These are phyloP conservation scores for Trichomalopsis sarcophagae DNA, from an alignment of 1,140 invertebrate species.

Conservation along the genomic window DNA sequence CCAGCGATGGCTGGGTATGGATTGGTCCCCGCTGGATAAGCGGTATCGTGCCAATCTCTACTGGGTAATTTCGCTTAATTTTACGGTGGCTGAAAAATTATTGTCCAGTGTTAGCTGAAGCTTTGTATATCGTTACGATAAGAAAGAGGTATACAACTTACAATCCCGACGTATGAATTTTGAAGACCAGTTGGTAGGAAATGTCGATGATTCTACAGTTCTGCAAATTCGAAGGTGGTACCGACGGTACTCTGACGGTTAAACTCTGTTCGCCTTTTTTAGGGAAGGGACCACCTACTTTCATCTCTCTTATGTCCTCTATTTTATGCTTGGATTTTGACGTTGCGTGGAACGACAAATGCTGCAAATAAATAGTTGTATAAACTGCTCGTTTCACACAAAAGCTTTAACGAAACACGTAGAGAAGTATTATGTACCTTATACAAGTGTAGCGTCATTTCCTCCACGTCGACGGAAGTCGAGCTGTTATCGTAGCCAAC, in stretches of 20 bases:
- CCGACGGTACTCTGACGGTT: conserved; percentile 53
- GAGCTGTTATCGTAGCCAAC: conserved; percentile 80
- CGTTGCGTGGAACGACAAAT: not conserved
- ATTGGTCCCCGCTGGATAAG: not conserved
- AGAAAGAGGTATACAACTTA: conserved; percentile 28
- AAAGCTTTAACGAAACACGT: no score
- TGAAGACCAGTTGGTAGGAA: conserved; percentile 52
- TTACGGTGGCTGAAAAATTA: conserved; percentile 54
- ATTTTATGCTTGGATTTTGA: not conserved
- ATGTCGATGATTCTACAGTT: conserved; percentile 57
- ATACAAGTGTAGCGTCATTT: conserved; percentile 77
- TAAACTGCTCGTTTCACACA: not conserved
- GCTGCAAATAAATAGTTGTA: not conserved
- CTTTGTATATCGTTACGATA: not conserved
- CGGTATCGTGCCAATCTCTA: conserved; percentile 61
- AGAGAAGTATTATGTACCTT: conserved; percentile 66
- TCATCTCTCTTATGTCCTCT: conserved; percentile 37
- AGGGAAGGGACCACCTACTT: conserved; percentile 37
- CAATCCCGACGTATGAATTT: conserved; percentile 46
- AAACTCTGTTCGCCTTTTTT: conserved; percentile 42
- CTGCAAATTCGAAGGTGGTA: conserved; percentile 57
- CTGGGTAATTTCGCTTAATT: conserved; percentile 49
- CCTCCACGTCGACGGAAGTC: conserved; percentile 74
- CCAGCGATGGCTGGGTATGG: not conserved
- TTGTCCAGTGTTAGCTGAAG: not conserved